Evolutionary conservation across 2,113 vertebrate genomes (phyloP), one percentile per base, ranked within the genome.

Genomic region (Chrysochloris asiatica): DNA sequence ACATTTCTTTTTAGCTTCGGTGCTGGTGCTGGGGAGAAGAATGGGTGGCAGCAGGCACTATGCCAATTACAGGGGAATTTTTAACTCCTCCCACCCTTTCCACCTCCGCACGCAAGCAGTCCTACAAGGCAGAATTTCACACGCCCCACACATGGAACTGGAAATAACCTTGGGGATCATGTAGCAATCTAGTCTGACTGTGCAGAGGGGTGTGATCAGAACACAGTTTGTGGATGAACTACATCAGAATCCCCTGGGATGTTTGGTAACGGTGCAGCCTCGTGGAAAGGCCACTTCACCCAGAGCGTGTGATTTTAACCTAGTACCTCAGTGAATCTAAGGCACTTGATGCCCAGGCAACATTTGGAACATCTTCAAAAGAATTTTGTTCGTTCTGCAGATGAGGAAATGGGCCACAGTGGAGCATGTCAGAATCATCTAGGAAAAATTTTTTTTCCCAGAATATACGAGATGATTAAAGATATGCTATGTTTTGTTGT

Each of bases 51-150:
- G 54, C 17, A 22, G 24, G 11, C 21, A 63, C 19, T 48, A 30
- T 75, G 52, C 26, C 65, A 92, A 47, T 75, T 77, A 73, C 28
- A 0, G 10, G 28, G 21, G 47, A 72, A 87, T 36, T 54, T 90
- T 71, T 47, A 82, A 83, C 43, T 76, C 65, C 30, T 80, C 19
- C 84, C 43, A 93, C 92, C 24, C 36, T 78, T 19, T 65, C 86
- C 81, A 22, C 14, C 36, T 88, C 48, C 26, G 4, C 41, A 92
- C 36, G 2, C 92, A 90, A 22, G 30, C 41, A 89, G 59, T 14
- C 43, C 8, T 28, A 33, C 4, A 71, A 82, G 26, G 21, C 28
- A 63, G 14, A 38, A 54, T 73, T 80, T 38, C 52, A 78, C 12
- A 63, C 3, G 10, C 30, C 17, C 41, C 2, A 1, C 61, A 63